Percentiles rank a stretch among this genome's conserved stretches.
Evolutionary conservation across 2,113 vertebrate species (phyloP).

Genomic region (Pandion haliaetus): DNA sequence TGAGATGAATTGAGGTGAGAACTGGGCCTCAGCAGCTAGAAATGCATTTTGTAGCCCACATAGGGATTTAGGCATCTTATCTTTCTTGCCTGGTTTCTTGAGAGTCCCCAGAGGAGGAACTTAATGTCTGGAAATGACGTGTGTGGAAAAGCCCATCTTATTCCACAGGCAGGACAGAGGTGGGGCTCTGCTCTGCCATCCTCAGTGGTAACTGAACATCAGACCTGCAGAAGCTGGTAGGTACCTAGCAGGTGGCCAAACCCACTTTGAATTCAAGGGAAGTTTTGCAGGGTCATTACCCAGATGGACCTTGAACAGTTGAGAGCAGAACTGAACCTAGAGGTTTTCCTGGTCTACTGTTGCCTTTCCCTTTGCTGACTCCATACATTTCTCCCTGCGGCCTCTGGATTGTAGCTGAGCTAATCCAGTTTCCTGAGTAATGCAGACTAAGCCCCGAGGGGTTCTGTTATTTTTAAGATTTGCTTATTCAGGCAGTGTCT

Average conservation of each 20-base stretch:
- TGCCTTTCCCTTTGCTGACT: not conserved
- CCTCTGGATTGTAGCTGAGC: not conserved
- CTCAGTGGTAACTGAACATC: not conserved
- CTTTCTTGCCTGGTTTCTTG: not conserved
- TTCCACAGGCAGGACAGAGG: not conserved
- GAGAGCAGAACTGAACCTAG: not conserved
- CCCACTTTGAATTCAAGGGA: not conserved
- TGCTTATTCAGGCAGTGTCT: too few relatives aligned
- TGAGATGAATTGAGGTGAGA: not conserved
- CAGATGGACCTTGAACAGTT: not conserved
- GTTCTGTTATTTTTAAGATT: constrained; percentile 17
- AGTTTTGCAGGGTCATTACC: not conserved
- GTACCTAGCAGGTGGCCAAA: not conserved
- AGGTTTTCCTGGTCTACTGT: not conserved
- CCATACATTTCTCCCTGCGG: not conserved
- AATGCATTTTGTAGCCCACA: not conserved
- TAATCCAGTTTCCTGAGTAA: not conserved
- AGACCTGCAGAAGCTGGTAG: not conserved
- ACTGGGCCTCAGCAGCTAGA: not conserved
- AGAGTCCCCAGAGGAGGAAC: not conserved
- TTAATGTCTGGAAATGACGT: not conserved
- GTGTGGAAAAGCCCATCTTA: not conserved
- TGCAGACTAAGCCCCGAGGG: not conserved
- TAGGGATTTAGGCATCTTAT: not conserved
- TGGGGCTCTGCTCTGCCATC: not conserved